Evolutionary conservation across 1,140 invertebrate species (phyloP), one percentile per base, ranked within the genome.

Genomic region (Rhyzopertha dominica): DNA sequence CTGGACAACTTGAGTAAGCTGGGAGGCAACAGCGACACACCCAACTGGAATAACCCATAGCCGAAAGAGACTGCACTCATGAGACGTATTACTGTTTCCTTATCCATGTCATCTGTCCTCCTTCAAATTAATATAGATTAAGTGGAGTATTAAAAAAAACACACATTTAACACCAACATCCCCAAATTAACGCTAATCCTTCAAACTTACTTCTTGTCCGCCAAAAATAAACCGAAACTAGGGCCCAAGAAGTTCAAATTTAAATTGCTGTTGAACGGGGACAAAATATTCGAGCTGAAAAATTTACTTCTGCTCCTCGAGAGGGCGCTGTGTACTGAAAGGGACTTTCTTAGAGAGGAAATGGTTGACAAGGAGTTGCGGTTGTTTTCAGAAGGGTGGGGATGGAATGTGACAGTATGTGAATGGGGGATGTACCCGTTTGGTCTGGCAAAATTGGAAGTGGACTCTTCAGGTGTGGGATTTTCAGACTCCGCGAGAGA

Each of bases 31-130:
- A 85, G 68, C 10, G 82, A 85, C 30, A 84, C 74, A 48, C 79
- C 81, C 19, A 87, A 61, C 56, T 85, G 82, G 54, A 86, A 82
- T 25, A 82, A 68, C 5, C 84, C 83, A 54, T 84, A 85, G 5
- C 83, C 83, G 62, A 87, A 85, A 56, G 79, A 82, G 4, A 84
- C 79, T 0, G 80, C 78, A 2, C 75, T 75, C 73, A 84, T 77
- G 13, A 86, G 61, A n/a, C 82, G 63, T 2, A 68, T 62, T 1
- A 84, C 71, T 36, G 75, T 72, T 10, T 72, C 68, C 12, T 51
- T 53, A 16, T 58, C 53, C 14, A 58, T n/a, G n/a, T n/a, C n/a
- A n/a, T 19, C 20, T 36, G 25, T 12, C 10, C 14, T 31, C 23
- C 37, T 39, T 10, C 18, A 19, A 14, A 39, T 17, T 10, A n/a